Conservation (phyloP, 2,113 vertebrate species). For the Chiloscyllium plagiosum region DNA sequence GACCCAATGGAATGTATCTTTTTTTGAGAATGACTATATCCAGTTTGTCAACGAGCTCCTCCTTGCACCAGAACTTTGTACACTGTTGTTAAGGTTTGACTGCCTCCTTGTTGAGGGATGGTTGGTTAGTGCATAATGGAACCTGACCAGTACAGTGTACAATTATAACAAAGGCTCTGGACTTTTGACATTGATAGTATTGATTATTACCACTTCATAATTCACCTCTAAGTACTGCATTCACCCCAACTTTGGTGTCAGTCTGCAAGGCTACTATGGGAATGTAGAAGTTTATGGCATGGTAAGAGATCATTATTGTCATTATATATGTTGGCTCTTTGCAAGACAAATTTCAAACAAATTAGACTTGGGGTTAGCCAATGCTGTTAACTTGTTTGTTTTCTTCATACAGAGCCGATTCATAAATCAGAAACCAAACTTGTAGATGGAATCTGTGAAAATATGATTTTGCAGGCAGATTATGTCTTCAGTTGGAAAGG, state of each 20-base stretch:
- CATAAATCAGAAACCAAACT: neutral
- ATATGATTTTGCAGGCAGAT: slow-evolving; percentile 67
- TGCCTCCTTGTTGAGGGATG: neutral
- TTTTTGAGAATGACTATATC: neutral
- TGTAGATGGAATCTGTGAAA: slow-evolving; percentile 49
- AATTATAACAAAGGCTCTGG: neutral
- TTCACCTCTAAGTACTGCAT: neutral
- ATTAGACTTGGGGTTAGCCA: neutral
- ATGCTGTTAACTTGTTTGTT: slow-evolving; percentile 47
- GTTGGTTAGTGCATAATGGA: neutral
- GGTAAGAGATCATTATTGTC: neutral
- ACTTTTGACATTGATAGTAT: neutral
- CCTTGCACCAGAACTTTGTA: neutral
- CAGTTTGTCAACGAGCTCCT: neutral
- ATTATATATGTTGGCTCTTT: neutral
- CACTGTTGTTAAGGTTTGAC: neutral
- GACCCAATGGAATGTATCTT: neutral
- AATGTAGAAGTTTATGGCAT: neutral
- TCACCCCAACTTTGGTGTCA: neutral
- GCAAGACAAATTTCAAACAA: neutral
- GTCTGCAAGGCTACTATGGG: neutral
- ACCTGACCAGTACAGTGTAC: neutral
- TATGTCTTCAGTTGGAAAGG: slow-evolving; percentile 73
- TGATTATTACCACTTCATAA: neutral
- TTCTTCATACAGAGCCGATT: slow-evolving; percentile 41